Conservation (phyloP, 2,113 vertebrate genomes). For the Toxotes jaculatrix region DNA sequence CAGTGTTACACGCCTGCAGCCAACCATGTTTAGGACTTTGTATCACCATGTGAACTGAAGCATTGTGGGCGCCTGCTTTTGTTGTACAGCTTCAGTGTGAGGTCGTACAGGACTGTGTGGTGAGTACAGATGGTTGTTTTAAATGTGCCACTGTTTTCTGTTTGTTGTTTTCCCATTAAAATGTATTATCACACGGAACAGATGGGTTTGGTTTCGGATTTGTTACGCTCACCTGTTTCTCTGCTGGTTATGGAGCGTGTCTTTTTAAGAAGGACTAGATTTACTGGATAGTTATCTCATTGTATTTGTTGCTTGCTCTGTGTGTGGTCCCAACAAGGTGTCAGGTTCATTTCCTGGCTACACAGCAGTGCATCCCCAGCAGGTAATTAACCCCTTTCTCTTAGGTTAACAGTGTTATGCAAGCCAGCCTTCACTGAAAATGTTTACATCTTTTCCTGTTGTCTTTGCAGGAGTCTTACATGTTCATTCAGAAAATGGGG, state of each 20-base stretch:
- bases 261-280: neutral
- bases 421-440: neutral
- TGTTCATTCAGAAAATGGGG: constrained; percentile 82
- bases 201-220: neutral
- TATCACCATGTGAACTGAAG: neutral
- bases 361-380: neutral
- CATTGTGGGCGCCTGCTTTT: neutral
- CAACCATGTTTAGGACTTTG: neutral
- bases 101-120: neutral
- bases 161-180: neutral
- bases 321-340: neutral
- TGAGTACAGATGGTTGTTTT: constrained; percentile 38
- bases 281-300: neutral
- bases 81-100: neutral
- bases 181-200: neutral
- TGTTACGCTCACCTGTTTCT: neutral
- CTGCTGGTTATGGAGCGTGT: neutral
- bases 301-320: neutral
- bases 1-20: neutral
- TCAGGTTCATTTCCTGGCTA: constrained; percentile 32
- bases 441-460: neutral
- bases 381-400: neutral
- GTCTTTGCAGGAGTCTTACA: constrained; percentile 27
- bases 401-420: neutral
- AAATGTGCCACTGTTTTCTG: neutral